phyloP scores from a whole-genome alignment of 35 echinoderm and acorn worm species.

The Stichopus chloronotus region DNA sequence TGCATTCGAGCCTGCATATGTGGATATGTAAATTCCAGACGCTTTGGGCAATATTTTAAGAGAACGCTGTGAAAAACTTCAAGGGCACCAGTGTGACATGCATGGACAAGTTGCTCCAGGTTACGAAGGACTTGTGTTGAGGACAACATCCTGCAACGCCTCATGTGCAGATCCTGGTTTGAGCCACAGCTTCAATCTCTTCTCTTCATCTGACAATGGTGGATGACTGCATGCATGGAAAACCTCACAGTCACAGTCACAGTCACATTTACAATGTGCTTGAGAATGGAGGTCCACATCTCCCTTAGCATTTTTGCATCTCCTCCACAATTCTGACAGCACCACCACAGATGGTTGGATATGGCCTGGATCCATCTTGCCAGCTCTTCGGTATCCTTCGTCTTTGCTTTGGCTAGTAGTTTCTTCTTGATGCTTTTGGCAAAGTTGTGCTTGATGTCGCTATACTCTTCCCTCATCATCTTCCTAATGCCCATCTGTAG shows the following conservation, averaged over 20 bases:
- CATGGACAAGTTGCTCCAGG: background rate
- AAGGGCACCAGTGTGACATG: background rate
- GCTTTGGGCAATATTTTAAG: background rate
- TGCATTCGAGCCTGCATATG: conserved; percentile 8
- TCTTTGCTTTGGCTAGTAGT: conserved; percentile 22
- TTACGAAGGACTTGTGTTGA: conserved; percentile 7
- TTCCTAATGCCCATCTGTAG: too few relatives aligned
- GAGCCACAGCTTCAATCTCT: conserved; percentile 34
- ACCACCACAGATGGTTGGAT: too few relatives aligned
- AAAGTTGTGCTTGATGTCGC: conserved; percentile 47
- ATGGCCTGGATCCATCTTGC: background rate
- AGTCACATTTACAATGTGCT: too few relatives aligned
- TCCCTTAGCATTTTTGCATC: too few relatives aligned
- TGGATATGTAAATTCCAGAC: background rate
- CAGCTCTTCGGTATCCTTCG: background rate
- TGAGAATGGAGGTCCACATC: too few relatives aligned
- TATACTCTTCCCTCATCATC: conserved; percentile 55
- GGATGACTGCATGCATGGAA: too few relatives aligned
- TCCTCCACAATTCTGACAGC: too few relatives aligned
- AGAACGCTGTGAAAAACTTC: too few relatives aligned
- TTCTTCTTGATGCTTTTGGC: conserved; percentile 25
- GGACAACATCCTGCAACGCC: conserved; percentile 8
- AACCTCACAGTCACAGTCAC: too few relatives aligned
- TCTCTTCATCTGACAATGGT: too few relatives aligned
- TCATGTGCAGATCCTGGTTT: conserved; percentile 52